Conservation (phyloP, 2,113 vertebrate genomes). For the Stigmatopora nigra region DNA sequence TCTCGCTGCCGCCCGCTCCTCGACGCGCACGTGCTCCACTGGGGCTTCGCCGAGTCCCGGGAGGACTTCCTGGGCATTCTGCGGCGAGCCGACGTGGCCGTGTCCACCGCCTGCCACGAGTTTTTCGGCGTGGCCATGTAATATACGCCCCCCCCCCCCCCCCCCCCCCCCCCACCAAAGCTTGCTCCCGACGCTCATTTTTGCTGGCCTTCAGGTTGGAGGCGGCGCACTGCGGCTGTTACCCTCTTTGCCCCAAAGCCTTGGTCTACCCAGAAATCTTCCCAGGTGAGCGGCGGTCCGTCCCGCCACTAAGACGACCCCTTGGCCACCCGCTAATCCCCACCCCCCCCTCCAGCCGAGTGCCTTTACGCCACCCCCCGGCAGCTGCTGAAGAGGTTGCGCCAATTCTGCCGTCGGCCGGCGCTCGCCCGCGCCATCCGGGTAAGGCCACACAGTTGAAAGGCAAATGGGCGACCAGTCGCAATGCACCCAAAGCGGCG, state of each 20-base stretch:
- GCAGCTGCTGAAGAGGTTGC: constrained; percentile 88
- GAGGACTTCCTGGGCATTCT: constrained; percentile 81
- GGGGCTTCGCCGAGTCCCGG: constrained; percentile 85
- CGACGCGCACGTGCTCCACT: constrained; percentile 77
- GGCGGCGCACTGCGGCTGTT: constrained; percentile 89
- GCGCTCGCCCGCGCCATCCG: constrained; percentile 76
- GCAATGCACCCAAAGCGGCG: not conserved
- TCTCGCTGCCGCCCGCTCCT: constrained; percentile 71
- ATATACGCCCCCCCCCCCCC: constrained; percentile 58
- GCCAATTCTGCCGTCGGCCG: constrained; percentile 83
- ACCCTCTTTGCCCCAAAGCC: constrained; percentile 85
- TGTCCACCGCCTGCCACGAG: constrained; percentile 92
- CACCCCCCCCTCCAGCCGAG: constrained; percentile 63
- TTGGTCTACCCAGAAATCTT: constrained; percentile 94
- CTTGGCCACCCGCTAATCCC: too few relatives aligned
- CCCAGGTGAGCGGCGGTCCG: constrained; percentile 71
- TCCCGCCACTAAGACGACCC: not conserved
- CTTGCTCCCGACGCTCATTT: not conserved
- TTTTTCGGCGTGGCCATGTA: constrained; percentile 97
- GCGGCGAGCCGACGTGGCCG: constrained; percentile 84
- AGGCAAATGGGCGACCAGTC: too few relatives aligned
- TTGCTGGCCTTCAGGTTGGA: constrained; percentile 75
- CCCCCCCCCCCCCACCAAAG: not conserved
- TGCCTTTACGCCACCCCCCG: constrained; percentile 97
- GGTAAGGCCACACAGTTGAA: constrained; percentile 62